Percentiles rank a stretch among this genome's conserved stretches.
These are phyloP conservation scores for Micrastur ruficollis DNA, from an alignment of 2,797 vertebrate species.

Conservation along the genomic window DNA sequence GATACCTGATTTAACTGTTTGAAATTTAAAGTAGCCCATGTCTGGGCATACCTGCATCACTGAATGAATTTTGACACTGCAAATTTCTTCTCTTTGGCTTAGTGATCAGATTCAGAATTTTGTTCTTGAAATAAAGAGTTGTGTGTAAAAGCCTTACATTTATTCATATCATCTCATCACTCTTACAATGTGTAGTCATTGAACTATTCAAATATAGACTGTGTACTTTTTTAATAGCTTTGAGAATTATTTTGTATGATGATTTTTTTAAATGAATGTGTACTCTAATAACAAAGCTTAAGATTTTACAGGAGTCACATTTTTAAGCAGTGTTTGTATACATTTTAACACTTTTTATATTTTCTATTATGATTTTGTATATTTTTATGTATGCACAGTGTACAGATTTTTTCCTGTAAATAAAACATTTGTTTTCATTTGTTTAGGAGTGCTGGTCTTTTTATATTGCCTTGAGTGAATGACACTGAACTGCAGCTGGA, in stretches of 20 bases:
- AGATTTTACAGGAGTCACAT: conserved; percentile 78
- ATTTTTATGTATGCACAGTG: conserved; percentile 83
- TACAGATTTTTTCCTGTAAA: conserved; percentile 82
- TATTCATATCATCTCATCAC: conserved; percentile 5
- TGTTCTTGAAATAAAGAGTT: conserved; percentile 41
- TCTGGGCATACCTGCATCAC: neutral
- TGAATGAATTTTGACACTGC: conserved; percentile 17
- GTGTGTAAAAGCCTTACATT: conserved; percentile 58
- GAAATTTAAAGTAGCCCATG: conserved; percentile 8
- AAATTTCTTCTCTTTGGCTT: conserved; percentile 40
- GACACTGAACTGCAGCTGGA: neutral
- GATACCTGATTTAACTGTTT: conserved; percentile 38
- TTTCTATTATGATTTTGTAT: conserved; percentile 86
- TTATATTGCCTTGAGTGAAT: neutral
- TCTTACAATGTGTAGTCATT: conserved; percentile 53
- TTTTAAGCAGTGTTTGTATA: conserved; percentile 83
- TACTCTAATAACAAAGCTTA: conserved; percentile 73
- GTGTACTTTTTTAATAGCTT: conserved; percentile 81
- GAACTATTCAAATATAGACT: conserved; percentile 71
- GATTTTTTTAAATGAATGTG: conserved; percentile 79
- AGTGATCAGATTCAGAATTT: conserved; percentile 43
- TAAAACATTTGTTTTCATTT: conserved; percentile 80
- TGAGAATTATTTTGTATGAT: conserved; percentile 79
- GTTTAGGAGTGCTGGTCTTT: conserved; percentile 44
- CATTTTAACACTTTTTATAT: conserved; percentile 83